Percentiles rank a stretch among this genome's conserved stretches.
phyloP scores from a whole-genome alignment of 2,888 invertebrate species.

The Yponomeuta evonymella region DNA sequence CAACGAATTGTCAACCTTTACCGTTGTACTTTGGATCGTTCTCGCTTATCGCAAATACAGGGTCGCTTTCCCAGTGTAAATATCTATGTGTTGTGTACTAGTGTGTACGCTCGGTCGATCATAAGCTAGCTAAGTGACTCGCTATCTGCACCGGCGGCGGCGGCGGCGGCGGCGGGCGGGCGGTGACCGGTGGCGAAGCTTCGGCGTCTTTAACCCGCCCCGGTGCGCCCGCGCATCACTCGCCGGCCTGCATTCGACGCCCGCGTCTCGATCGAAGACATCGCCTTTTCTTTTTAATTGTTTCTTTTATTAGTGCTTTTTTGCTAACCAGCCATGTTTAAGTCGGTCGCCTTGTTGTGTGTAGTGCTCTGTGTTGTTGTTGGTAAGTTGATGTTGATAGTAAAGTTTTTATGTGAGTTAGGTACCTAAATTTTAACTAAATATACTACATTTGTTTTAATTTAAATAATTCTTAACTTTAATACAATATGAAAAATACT shows the following conservation, averaged over 20 bases:
- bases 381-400: slow-evolving; percentile 44
- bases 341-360: slow-evolving; percentile 54
- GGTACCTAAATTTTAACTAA: neutral
- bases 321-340: slow-evolving; percentile 43
- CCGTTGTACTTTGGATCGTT: no score
- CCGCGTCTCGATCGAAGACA: slow-evolving; percentile 24
- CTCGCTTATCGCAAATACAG: no score
- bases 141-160: slow-evolving; percentile 23
- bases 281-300: slow-evolving; percentile 6
- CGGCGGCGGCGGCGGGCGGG: slow-evolving; percentile 8
- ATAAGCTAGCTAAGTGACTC: neutral
- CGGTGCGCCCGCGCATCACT: slow-evolving; percentile 56
- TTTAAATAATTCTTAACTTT: no score
- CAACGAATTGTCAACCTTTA: no score
- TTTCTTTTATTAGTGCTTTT: slow-evolving; percentile 17
- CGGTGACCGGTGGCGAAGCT: slow-evolving; percentile 36
- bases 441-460: neutral
- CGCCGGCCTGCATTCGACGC: slow-evolving; percentile 47
- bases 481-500: no score
- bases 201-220: slow-evolving; percentile 60
- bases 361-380: slow-evolving; percentile 54
- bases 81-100: no score
- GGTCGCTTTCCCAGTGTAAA: no score
- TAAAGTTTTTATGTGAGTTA: neutral
- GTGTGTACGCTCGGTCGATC: neutral